Base-by-base conservation (phyloP, 2,113 vertebrate genomes). In the Podarcis muralis region DNA sequence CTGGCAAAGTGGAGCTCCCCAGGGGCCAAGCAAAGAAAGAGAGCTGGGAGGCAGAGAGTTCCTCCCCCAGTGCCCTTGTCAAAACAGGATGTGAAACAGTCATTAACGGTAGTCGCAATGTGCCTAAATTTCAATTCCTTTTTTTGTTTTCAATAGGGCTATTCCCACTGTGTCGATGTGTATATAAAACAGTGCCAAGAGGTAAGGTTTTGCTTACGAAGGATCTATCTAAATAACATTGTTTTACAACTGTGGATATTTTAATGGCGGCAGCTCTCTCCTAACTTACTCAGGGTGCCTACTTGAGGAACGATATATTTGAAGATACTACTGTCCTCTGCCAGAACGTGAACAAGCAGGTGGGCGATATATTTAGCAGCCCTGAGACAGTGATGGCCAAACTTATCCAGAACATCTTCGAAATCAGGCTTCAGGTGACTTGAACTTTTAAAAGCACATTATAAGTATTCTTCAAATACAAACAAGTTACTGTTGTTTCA, bases 121-220 rank as follows among this genome's bases (percentile, higher is more conserved):
- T 27, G 89, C 59, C 27, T 53, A 87, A 7, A 87, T 92, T 27
- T 37, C 88, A 92, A 90, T 88, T 22, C 32, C 0, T 48, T 92
- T 95, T 93, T 83, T 7, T 18, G 37, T 89, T 76, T 97, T 66
- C 92, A 57, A 0, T 69, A 99, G 99, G 99, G 99, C 92, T 99
- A 99, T 95, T 99, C 99, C 90, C 98, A 99, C 94, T 99, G 99
- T 88, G 98, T 99, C 91, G 99, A 99, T 93, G 99, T 99, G 93
- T 99, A 99, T 94, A 99, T 99, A 96, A 99, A 99, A 94, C 99
- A 99, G 93, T 99, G 99, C 96, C 99, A 99, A 95, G 99, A 99
- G 97, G 99, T 99, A 97, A 98, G 85, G 79, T 53, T 18, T 72
- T 94, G n/a, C 81, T 12, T 92, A 87, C 66, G 78, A 85, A 76